Percentiles rank a stretch among this genome's conserved stretches.
phyloP scores from a whole-genome alignment of 2,888 invertebrate genomes.

The Drosophila percnosoma region DNA sequence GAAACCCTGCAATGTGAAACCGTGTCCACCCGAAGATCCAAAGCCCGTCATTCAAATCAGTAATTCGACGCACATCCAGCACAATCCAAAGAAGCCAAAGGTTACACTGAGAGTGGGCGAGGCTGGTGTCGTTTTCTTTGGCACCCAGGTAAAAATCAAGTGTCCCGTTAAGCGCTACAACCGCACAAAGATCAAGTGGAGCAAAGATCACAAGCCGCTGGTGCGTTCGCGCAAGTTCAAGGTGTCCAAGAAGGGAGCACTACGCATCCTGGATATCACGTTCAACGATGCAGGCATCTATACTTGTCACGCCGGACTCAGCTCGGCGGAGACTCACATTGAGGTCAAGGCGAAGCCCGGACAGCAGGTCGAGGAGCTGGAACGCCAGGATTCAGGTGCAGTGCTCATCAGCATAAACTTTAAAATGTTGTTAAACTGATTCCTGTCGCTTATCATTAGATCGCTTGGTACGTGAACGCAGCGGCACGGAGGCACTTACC shows the following conservation, averaged over 20 bases:
- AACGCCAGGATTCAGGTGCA: constrained; percentile 85
- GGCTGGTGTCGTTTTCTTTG: constrained; percentile 94
- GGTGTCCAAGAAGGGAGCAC: constrained; percentile 95
- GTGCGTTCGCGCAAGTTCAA: constrained; percentile 93
- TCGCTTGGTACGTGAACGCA: constrained; percentile 83
- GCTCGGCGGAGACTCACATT: constrained; percentile 92
- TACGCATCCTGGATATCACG: constrained; percentile 92
- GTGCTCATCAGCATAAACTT: constrained; percentile 20
- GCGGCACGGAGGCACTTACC: constrained; percentile 84
- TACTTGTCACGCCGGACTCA: constrained; percentile 93
- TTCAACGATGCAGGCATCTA: constrained; percentile 94
- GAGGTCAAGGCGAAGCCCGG: constrained; percentile 93
- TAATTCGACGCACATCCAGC: constrained; percentile 93
- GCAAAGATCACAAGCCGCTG: constrained; percentile 92
- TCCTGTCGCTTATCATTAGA: constrained; percentile 57
- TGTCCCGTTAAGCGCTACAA: constrained; percentile 94
- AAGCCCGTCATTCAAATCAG: constrained; percentile 91
- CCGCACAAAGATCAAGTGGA: constrained; percentile 94
- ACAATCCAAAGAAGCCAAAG: constrained; percentile 92
- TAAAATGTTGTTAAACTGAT: background rate
- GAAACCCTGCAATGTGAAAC: constrained; percentile 93
- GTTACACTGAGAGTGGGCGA: constrained; percentile 95
- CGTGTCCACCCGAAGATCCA: constrained; percentile 90
- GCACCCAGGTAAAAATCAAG: constrained; percentile 96
- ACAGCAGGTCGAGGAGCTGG: constrained; percentile 92